These are phyloP conservation scores for Tamias sibiricus DNA, from an alignment of 2,113 vertebrate genomes.

Conservation along the genomic window DNA sequence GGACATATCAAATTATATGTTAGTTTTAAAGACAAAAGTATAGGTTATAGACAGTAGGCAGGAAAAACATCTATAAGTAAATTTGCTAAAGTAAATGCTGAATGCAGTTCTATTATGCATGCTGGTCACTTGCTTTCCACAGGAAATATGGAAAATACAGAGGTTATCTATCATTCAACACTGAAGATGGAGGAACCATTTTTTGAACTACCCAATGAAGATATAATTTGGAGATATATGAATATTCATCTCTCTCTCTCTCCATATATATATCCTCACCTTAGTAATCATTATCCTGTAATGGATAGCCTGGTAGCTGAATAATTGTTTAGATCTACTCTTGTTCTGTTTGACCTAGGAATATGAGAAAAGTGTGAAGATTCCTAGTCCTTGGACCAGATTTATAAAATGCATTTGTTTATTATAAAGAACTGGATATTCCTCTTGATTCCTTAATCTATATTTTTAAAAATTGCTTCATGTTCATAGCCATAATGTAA, in stretches of 20 bases:
- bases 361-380: background rate
- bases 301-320: background rate
- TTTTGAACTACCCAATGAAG: background rate
- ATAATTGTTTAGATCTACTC: background rate
- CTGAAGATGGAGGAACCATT: background rate
- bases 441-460: background rate
- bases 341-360: background rate
- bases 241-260: no score
- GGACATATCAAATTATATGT: background rate
- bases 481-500: background rate
- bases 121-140: background rate
- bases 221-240: background rate
- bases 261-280: background rate
- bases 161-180: background rate
- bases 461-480: no score
- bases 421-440: background rate
- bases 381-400: background rate
- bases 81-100: background rate
- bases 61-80: background rate
- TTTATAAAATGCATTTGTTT: background rate
- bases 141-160: background rate
- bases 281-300: background rate
- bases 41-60: background rate
- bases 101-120: background rate
- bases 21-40: slow-evolving; percentile 34